Evolutionary conservation across 1,140 invertebrate genomes (phyloP), one percentile per base, ranked within the genome.

Genomic region (Zaprionus tsacasi): DNA sequence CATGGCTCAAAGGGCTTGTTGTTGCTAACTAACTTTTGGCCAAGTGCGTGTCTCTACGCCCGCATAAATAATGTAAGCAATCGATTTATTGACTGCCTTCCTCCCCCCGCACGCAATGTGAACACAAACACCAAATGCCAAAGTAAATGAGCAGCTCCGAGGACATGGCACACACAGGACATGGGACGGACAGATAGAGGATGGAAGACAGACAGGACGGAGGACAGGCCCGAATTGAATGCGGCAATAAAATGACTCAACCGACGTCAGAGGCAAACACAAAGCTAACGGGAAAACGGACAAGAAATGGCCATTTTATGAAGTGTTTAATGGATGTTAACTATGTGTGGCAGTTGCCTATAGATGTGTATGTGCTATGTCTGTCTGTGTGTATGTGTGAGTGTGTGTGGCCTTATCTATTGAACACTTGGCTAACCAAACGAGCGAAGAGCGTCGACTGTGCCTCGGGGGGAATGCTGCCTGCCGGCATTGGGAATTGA

Each of bases 311-410:
- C 74, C 78, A 89, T 88, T 89, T 88, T 88, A 89, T 88, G 85
- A 88, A 89, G 85, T 89, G 85, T 88, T 89, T 88, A 89, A 88
- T 88, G 81, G 78, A 81, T 90, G 85, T 85, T 89, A 85, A 89
- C 74, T 76, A 77, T 78, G 77, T 82, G 59, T 71, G 55, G 48
- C 17, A 36, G 27, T 25, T 56, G 48, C 35, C 21, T 35, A 27
- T 54, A 52, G 15, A 6, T 79, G 60, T 66, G 68, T 76, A 60
- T 70, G 68, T 65, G 61, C 35, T 75, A 12, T 69, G 48, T 61
- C 40, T 60, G 25, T 45, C n/a, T 38, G 43, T 64, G 8, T 25
- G 43, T 30, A 10, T 38, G 66, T 79, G 15, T 76, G 54, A 71
- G 56, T 68, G 50, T 73, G 59, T 71, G 59, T 82, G 83, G 60